Base-by-base conservation (phyloP, 2,888 invertebrate genomes). In the Trachelus stipa region DNA sequence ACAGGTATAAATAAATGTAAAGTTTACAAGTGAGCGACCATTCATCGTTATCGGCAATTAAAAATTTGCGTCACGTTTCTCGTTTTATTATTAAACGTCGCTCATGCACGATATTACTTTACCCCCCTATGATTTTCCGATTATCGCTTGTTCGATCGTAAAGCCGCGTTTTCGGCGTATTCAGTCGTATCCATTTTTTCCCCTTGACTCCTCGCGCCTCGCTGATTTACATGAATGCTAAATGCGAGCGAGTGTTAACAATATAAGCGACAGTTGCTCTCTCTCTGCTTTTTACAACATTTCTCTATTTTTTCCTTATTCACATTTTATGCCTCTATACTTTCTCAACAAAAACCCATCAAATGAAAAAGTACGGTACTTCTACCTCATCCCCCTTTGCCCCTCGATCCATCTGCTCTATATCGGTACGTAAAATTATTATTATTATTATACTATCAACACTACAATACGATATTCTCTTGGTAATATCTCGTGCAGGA, bases 221-320 rank as follows among this genome's bases (percentile, higher is more conserved):
- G 81, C 77, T 74, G 79, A 82, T 81, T 82, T 77, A 76, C 80
- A 81, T 79, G 81, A 83, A 81, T 81, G 80, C 80, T 83, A 82
- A 82, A 81, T 79, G 80, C 34, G 77, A 79, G 77, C 77, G 73
- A 76, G 68, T 68, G 76, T 79, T 77, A 76, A 71, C 81, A 76
- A 79, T 81, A 80, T 77, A 23, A 56, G 40, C 40, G 23, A 56
- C 75, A 34, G 74, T 76, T 77, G 34, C 69, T 74, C 73, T 9
- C n/a, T 31, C n/a, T 31, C 37, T 73, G 34, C 75, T 76, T 68
- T 77, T 76, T 79, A 77, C 73, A 79, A 6, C 12, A 9, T 11
- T 71, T 73, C 74, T 75, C 68, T 68, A 68, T 74, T 79, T 69
- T 30, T 71, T 34, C 68, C 34, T 30, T 30, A 34, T 11, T 69